phyloP scores from a whole-genome alignment of 2,113 vertebrate species.

The Tachysurus fulvidraco region DNA sequence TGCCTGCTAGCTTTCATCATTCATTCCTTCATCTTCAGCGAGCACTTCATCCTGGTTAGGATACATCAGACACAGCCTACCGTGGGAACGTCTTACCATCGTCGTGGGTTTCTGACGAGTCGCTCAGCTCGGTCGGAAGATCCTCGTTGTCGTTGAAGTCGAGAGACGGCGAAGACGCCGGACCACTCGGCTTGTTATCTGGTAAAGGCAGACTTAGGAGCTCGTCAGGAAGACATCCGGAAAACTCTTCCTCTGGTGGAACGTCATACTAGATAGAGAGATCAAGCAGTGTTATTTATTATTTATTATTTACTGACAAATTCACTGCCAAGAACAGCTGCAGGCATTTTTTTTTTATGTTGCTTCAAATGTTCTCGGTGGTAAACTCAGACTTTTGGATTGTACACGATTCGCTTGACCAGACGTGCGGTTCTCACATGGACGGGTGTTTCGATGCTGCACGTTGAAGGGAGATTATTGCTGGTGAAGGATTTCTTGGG shows the following conservation, averaged over 20 bases:
- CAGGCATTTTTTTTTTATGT: neutral
- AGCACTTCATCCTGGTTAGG: neutral
- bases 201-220: constrained; percentile 70
- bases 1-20: neutral
- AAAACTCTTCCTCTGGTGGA: constrained; percentile 78
- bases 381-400: neutral
- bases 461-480: constrained; percentile 75
- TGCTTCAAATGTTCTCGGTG: neutral
- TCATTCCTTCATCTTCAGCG: neutral
- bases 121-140: constrained; percentile 96
- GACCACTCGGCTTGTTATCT: constrained; percentile 71
- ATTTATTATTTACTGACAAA: constrained; percentile 44
- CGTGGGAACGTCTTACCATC: constrained; percentile 75
- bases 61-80: neutral
- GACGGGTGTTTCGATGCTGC: constrained; percentile 81
- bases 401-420: constrained; percentile 1
- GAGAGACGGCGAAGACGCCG: constrained; percentile 82
- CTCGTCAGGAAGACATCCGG: constrained; percentile 75
- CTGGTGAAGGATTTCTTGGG: constrained; percentile 86
- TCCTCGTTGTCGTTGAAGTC: constrained; percentile 99
- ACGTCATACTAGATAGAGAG: constrained; percentile 80
- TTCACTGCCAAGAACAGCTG: neutral
- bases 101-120: constrained; percentile 96
- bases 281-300: constrained; percentile 59
- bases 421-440: constrained; percentile 69